Evolutionary conservation across 2,113 vertebrate species (phyloP), one percentile per base, ranked within the genome.

Genomic region (Salvelinus sp.): DNA sequence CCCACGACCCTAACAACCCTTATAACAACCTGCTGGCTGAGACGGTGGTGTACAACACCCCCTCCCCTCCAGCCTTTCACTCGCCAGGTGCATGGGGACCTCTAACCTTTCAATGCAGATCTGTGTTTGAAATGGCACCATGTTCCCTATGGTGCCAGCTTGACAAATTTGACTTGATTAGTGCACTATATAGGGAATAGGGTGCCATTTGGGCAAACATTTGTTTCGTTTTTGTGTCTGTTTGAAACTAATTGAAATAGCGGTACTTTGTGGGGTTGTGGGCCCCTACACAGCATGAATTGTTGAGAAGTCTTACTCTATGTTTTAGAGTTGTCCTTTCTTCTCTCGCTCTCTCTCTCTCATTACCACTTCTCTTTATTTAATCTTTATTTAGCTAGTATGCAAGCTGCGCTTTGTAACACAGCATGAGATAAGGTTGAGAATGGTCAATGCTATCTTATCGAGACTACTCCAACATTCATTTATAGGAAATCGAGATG

Each of bases 21-120:
- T 99, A 99, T 98, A 99, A 99, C 96, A 98, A 97, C 94, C 95
- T 99, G 91, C 96, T 99, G 90, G 98, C 98, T 91, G 98, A 99
- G 94, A 99, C 97, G 82, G 95, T 99, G 95, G 97, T 99, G 92
- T 99, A 96, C 95, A 99, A 96, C 95, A 94, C 96, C 91, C 96
- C 98, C 91, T 96, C 97, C 90, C 96, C 98, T 91, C 96, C 96
- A 88, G 96, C 96, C 87, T 99, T 98, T 97, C 97, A 97, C 94
- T 97, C 97, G 92, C 96, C 97, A 99, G 98, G 98, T 99, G 93
- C 96, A 89, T 87, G 76, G 95, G 94, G 93, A 91, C 92, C 91
- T 94, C 76, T 95, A 87, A 81, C 90, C 79, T 64, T 60, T 86
- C 65, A 57, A 25, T 74, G 25, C 54, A 65, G 60, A 84, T 78